phyloP scores from a whole-genome alignment of 2,888 invertebrate genomes.

The Odontothrips loti region DNA sequence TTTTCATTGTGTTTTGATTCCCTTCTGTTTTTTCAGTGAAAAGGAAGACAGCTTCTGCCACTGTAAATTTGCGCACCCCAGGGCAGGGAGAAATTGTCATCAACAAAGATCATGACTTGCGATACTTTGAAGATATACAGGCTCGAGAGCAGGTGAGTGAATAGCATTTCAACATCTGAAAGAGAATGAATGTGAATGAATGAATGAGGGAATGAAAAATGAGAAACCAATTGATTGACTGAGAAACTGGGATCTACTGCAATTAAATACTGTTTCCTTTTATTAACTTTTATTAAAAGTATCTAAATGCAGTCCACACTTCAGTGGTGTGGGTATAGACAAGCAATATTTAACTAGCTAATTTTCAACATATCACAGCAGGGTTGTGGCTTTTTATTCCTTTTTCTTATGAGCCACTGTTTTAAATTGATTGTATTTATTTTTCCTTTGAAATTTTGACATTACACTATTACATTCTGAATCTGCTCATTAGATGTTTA shows the following conservation, averaged over 20 bases:
- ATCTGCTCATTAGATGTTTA: too few relatives aligned
- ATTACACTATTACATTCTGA: neutral
- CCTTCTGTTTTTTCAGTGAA: slow-evolving; percentile 44
- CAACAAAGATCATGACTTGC: slow-evolving; percentile 73
- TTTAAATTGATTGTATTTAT: too few relatives aligned
- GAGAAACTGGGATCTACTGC: too few relatives aligned
- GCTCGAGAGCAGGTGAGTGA: slow-evolving; percentile 69
- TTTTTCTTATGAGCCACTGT: too few relatives aligned
- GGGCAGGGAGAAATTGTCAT: slow-evolving; percentile 80
- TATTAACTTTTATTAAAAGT: neutral
- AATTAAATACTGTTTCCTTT: neutral
- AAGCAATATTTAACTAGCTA: neutral
- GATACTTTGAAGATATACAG: slow-evolving; percentile 68
- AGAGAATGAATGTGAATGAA: neutral
- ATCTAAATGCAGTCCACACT: neutral
- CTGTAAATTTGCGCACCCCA: slow-evolving; percentile 73
- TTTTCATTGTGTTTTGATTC: slow-evolving; percentile 24
- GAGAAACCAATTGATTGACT: too few relatives aligned
- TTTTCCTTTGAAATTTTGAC: neutral
- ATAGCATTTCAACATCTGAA: slow-evolving; percentile 32
- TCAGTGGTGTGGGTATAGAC: neutral
- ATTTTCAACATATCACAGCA: neutral
- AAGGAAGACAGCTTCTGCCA: slow-evolving; percentile 69
- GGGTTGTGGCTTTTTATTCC: neutral
- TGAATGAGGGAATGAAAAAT: neutral